Base-by-base conservation (phyloP, 2,888 invertebrate genomes). In the Steinernema carpocapsae region DNA sequence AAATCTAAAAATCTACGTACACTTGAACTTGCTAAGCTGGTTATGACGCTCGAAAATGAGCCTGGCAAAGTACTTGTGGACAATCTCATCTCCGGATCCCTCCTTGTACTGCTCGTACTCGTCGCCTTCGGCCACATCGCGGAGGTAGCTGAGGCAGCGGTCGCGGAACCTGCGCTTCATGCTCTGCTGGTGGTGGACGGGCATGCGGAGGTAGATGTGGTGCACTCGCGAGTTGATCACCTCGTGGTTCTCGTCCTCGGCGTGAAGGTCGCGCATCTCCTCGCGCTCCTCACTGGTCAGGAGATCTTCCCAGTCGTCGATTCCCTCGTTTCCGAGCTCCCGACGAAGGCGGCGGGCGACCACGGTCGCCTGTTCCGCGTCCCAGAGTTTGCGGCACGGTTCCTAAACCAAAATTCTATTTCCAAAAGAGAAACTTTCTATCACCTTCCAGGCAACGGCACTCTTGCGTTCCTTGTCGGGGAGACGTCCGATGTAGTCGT, bases 201-300 rank as follows among this genome's bases (percentile, higher is more conserved):
- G 64, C 64, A 64, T 64, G 64, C 64, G 64, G 32, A 64, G 64
- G 32, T 64, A 64, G 32, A 64, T 29, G 64, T 64, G 64, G 64
- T 64, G 64, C 3, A 64, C 26, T 29, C 32, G 32, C 3, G 64
- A 64, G 32, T 29, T 26, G 64, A 64, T 64, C 17, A 14, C 32
- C 17, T 64, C 64, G 7, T 29, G 64, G 37, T 17, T 32, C 17
- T 10, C 64, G 12, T n/a, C 26, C 32, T 64, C 64, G 1, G 64
- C 29, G 32, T 64, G 64, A 1, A 64, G 29, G 17, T 64, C 64
- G 32, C 64, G 29, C 26, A 64, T 26, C 14, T 64, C 32, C 37
- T 64, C 4, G 64, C 64, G 64, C 32, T 64, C 64, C 10, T 17
- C 12, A 14, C 29, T 14, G 29, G 32, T 64, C 64, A 64, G 19